Conservation (phyloP, 1,140 invertebrate species). For the Aphelenchoides fujianensis region DNA sequence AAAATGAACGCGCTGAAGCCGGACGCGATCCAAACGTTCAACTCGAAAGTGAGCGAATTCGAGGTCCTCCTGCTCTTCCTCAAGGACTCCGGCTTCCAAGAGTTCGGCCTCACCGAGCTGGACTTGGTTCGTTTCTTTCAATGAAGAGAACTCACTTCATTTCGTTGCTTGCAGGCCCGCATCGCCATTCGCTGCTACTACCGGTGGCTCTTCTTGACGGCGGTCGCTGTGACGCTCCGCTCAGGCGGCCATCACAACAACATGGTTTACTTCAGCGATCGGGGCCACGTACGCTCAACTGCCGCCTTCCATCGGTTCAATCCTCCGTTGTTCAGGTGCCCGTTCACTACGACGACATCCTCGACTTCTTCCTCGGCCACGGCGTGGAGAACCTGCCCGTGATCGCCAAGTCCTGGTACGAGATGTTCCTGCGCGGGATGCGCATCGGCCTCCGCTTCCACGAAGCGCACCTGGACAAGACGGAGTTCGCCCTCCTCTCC, state of each 20-base stretch:
- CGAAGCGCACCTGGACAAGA: slow-evolving; percentile 10
- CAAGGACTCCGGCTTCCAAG: not conserved
- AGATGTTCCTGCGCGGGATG: slow-evolving; percentile 1
- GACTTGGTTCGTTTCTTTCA: not conserved
- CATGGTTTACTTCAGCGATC: slow-evolving; percentile 1
- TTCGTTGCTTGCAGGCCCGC: not conserved
- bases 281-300: too few species aligned
- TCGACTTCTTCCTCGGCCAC: not conserved
- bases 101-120: not conserved
- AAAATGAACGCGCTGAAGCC: not conserved
- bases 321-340: too few species aligned
- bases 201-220: slow-evolving; percentile 5
- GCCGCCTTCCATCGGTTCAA: too few species aligned
- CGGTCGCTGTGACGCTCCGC: not conserved
- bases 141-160: not conserved
- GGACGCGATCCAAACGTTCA: not conserved
- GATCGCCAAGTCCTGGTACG: slow-evolving; percentile 16
- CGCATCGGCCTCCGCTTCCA: not conserved
- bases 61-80: slow-evolving; percentile 8
- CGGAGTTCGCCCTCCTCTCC: slow-evolving; percentile 2
- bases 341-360: not conserved
- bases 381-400: not conserved
- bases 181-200: slow-evolving; percentile 4
- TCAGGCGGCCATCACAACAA: slow-evolving; percentile 2
- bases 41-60: not conserved